A percentile compares a stretch with the other conserved stretches of the same genome.
Conservation (phyloP, 1,140 invertebrate species). For the Ceratosolen solmsi region DNA sequence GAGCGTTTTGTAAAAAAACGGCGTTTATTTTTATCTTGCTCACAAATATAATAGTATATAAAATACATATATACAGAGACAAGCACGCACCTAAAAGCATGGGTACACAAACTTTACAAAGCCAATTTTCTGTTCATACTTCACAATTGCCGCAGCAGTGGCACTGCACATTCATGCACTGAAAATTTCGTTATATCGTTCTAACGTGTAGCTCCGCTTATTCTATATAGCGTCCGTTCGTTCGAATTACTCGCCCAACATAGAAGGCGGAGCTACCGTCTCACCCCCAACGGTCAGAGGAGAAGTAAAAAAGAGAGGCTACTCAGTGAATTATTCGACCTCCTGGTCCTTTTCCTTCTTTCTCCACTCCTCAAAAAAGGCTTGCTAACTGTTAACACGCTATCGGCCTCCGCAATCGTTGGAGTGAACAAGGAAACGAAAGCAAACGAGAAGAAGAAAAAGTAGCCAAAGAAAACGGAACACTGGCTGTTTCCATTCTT, state of each 20-base stretch:
- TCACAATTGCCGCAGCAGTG: neutral
- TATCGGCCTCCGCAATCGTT: neutral
- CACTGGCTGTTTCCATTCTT: conserved; percentile 52
- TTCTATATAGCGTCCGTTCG: conserved; percentile 47
- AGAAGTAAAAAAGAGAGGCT: conserved; percentile 34
- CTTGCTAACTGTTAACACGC: conserved; percentile 14
- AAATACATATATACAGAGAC: neutral
- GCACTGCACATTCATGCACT: conserved; percentile 43
- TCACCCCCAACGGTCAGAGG: neutral
- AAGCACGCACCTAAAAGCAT: neutral
- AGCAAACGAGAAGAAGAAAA: neutral
- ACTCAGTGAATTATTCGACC: conserved; percentile 44
- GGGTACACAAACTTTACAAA: conserved; percentile 35
- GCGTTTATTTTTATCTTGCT: neutral
- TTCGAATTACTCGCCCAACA: conserved; percentile 50
- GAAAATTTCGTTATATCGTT: conserved; percentile 45
- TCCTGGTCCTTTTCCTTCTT: conserved; percentile 17
- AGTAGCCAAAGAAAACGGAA: conserved; percentile 34
- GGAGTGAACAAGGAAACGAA: neutral
- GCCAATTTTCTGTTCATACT: conserved; percentile 39
- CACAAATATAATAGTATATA: too few relatives aligned
- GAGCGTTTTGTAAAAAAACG: neutral
- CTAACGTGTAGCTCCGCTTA: conserved; percentile 22
- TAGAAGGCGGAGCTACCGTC: conserved; percentile 21
- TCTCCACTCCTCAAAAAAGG: conserved; percentile 25